phyloP scores from a whole-genome alignment of 1,140 invertebrate genomes.

The Alviniconcha marisindica region DNA sequence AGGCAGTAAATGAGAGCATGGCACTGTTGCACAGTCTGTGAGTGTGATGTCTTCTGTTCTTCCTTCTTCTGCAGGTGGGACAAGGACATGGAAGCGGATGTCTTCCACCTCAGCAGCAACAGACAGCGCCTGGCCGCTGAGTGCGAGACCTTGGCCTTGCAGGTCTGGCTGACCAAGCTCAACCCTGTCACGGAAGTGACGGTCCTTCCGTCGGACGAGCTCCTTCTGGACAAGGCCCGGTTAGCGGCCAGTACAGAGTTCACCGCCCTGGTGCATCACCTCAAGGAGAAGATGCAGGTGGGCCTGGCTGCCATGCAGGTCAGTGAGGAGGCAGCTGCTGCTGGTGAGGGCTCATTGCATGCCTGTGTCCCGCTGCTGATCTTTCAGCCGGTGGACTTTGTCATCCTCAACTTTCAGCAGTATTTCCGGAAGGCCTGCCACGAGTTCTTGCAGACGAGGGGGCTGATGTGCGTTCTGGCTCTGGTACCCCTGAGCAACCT shows the following conservation, averaged over 20 bases:
- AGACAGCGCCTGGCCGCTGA: neutral
- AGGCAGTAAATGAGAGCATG: too few species aligned
- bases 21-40: too few species aligned
- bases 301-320: neutral
- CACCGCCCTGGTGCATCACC: neutral
- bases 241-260: neutral
- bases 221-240: neutral
- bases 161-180: neutral
- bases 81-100: neutral
- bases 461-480: neutral
- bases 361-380: neutral
- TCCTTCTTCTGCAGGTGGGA: neutral
- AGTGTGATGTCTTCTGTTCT: too few species aligned
- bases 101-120: neutral
- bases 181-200: neutral
- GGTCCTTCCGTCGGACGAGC: neutral
- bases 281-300: neutral
- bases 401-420: constrained; percentile 27
- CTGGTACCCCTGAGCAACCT: constrained; percentile 18
- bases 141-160: neutral
- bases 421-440: constrained; percentile 29
- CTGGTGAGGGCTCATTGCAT: neutral
- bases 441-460: neutral
- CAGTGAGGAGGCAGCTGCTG: neutral
- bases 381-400: constrained; percentile 29